Base-by-base conservation (phyloP, 2,797 vertebrate genomes). In the Acestrorhynchus altus region DNA sequence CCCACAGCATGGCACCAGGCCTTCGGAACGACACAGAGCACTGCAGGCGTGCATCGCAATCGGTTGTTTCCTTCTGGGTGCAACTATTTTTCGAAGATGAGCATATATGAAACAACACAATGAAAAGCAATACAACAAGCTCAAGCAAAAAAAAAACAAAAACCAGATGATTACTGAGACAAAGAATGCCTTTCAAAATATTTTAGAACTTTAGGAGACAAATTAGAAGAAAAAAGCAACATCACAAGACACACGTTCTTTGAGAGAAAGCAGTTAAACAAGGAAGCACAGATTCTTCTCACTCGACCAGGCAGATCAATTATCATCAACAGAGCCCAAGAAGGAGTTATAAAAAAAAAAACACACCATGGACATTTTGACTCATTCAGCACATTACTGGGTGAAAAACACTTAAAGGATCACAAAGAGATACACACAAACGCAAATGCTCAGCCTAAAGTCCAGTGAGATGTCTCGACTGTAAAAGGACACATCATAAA, bases 361-460 rank as follows among this genome's bases (percentile, higher is more conserved):
- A 83, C 87, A 90, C 81, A 86, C 88, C 87, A 86, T 87, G 86
- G 91, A 91, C 92, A 93, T 92, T 93, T 93, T 91, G 92, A 94
- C 91, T 94, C 91, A 93, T 93, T 93, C 87, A 26, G 78, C 81
- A 81, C 64, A 86, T 85, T 81, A 79, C 42, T 39, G 46, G 16
- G 44, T 20, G 39, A 47, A 70, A 85, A 28, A 1, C 47, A 40
- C n/a, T 59, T 67, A 77, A n/a, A 74, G 11, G 0, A 9, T 20
- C 3, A 12, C 31, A 51, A 24, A 44, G 49, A 75, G 11, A 52
- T 40, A 66, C 26, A 47, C 26, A 20, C n/a, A 28, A 26, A 35
- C 40, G 22, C 44, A 52, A 1, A 51, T 8, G 24, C 44, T 49
- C 16, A 2, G 44, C 63, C 47, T 8, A 20, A 28, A n/a, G 28